A percentile compares a stretch with the other conserved stretches of the same genome.
Conservation (phyloP, 2,888 invertebrate genomes). For the Eumacrocentrus americanus region DNA sequence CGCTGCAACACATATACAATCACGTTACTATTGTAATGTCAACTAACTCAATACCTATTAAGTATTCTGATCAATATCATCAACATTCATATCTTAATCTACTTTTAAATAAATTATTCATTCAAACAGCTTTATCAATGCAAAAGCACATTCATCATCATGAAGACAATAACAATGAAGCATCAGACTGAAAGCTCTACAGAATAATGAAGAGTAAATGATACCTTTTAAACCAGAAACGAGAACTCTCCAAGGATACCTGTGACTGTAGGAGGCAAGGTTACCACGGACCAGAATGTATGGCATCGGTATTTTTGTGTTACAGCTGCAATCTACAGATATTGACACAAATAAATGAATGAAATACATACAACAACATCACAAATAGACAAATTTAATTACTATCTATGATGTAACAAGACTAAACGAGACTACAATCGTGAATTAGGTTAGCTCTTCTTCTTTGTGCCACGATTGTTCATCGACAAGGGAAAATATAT, state of each 20-base stretch:
- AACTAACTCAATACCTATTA: no score
- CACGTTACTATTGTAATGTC: no score
- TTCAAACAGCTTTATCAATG: no score
- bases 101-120: no score
- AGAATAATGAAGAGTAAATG: constrained; percentile 27
- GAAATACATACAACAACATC: neutral
- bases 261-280: constrained; percentile 84
- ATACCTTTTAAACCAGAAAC: constrained; percentile 86
- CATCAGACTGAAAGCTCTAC: neutral
- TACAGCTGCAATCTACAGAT: constrained; percentile 40
- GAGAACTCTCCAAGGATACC: constrained; percentile 85
- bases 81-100: neutral
- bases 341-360: constrained; percentile 18
- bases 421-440: neutral
- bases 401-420: neutral
- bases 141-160: no score
- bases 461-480: no score
- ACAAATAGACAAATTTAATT: neutral
- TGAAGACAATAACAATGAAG: neutral
- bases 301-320: constrained; percentile 69
- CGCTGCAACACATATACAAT: constrained; percentile 62
- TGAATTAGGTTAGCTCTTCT: neutral
- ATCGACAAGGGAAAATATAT: neutral
- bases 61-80: no score
- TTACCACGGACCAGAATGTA: constrained; percentile 90